These are phyloP conservation scores for Microchirus variegatus DNA, from an alignment of 2,797 vertebrate genomes.

Conservation along the genomic window DNA sequence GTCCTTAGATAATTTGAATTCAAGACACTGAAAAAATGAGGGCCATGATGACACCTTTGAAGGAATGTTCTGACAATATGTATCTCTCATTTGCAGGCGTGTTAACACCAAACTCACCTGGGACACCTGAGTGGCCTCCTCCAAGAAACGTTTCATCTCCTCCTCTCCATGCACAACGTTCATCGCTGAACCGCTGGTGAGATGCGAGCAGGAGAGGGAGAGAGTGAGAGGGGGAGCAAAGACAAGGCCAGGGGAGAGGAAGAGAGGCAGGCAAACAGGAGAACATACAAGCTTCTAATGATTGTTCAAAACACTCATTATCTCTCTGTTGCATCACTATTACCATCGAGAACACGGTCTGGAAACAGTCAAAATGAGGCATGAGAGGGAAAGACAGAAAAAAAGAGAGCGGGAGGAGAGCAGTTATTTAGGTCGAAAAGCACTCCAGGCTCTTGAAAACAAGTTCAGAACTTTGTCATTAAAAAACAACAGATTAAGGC, in stretches of 20 bases:
- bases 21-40: constrained; percentile 2
- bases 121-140: constrained; percentile 93
- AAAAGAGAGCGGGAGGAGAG: constrained; percentile 26
- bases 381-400: constrained; percentile 31
- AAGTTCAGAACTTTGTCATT: constrained; percentile 74
- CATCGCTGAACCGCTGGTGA: constrained; percentile 92
- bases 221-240: constrained; percentile 35
- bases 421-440: constrained; percentile 77
- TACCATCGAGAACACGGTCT: constrained; percentile 71
- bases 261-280: constrained; percentile 62
- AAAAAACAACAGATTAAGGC: constrained; percentile 72
- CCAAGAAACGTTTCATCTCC: constrained; percentile 95
- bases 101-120: constrained; percentile 83
- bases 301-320: constrained; percentile 76
- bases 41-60: background rate
- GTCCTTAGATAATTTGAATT: constrained; percentile 12
- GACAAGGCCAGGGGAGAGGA: constrained; percentile 65
- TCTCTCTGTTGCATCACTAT: constrained; percentile 75
- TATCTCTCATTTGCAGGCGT: constrained; percentile 2
- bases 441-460: constrained; percentile 73
- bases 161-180: constrained; percentile 90
- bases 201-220: constrained; percentile 21
- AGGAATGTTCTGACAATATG: background rate
- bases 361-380: constrained; percentile 68
- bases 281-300: constrained; percentile 68